These are phyloP conservation scores for Ganaspis sp. DNA, from an alignment of 1,140 invertebrate species.

Conservation along the genomic window DNA sequence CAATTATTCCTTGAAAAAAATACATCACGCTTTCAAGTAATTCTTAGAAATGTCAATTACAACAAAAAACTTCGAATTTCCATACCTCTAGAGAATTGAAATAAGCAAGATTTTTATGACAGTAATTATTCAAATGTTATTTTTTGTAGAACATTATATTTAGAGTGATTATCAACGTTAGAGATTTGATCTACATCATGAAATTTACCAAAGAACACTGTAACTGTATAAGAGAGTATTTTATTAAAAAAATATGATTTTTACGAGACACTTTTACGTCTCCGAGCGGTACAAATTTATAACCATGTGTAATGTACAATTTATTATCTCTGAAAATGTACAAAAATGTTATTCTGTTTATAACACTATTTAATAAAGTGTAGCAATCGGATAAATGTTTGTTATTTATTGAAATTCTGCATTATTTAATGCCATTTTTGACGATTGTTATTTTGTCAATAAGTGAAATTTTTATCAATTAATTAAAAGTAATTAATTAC, in stretches of 20 bases:
- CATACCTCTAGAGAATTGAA: not conserved
- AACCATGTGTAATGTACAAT: slow-evolving; percentile 49
- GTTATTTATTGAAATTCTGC: slow-evolving; percentile 32
- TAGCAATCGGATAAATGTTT: slow-evolving; percentile 37
- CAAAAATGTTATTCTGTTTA: slow-evolving; percentile 58
- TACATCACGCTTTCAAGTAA: not conserved
- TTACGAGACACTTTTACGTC: slow-evolving; percentile 35
- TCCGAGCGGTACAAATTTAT: slow-evolving; percentile 59
- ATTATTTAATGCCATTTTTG: not conserved
- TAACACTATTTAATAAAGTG: slow-evolving; percentile 53
- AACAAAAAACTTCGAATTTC: slow-evolving; percentile 1
- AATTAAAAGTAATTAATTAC: too few species aligned
- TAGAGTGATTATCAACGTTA: not conserved
- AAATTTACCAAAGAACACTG: slow-evolving; percentile 58
- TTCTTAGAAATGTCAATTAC: slow-evolving; percentile 17
- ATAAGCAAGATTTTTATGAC: slow-evolving; percentile 33
- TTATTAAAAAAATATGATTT: slow-evolving; percentile 54
- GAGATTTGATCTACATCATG: slow-evolving; percentile 48
- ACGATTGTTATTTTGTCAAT: too few species aligned
- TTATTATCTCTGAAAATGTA: slow-evolving; percentile 55
- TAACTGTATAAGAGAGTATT: slow-evolving; percentile 56
- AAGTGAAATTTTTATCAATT: too few species aligned
- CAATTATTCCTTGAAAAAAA: not conserved
- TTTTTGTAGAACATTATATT: slow-evolving; percentile 28
- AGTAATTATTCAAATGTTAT: slow-evolving; percentile 25